phyloP scores from a whole-genome alignment of 2,888 invertebrate genomes.

The Neuroscelio doddi region DNA sequence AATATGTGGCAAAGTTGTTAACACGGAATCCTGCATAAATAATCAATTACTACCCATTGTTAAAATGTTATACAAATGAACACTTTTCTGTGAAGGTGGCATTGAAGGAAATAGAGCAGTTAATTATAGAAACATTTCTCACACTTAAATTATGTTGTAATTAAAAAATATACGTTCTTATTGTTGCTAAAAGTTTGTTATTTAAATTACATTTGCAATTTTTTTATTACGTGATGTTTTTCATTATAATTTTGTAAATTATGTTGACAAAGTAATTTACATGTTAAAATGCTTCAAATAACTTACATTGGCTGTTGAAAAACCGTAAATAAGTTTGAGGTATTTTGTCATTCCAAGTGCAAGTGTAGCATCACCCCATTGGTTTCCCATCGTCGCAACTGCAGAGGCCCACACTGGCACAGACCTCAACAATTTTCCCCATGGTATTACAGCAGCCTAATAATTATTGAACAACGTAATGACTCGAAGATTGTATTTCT shows the following conservation, averaged over 20 bases:
- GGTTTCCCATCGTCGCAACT: constrained; percentile 76
- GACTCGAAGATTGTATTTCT: too few species aligned
- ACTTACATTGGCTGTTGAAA: constrained; percentile 75
- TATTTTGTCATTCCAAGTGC: constrained; percentile 76
- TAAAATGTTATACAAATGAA: too few species aligned
- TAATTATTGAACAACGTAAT: neutral
- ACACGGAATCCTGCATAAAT: constrained; percentile 73
- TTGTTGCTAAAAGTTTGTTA: constrained; percentile 2
- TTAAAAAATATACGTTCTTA: too few species aligned
- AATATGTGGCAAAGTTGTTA: constrained; percentile 75
- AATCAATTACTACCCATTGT: neutral
- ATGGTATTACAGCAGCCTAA: constrained; percentile 72
- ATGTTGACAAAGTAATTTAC: too few species aligned
- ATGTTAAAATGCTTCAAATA: too few species aligned
- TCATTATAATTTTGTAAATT: too few species aligned
- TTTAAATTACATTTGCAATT: too few species aligned
- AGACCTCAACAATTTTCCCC: constrained; percentile 74
- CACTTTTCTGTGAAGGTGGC: too few species aligned
- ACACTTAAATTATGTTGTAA: too few species aligned
- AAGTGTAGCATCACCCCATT: constrained; percentile 77
- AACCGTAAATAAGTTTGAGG: constrained; percentile 76
- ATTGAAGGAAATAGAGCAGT: too few species aligned
- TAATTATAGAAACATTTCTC: too few species aligned
- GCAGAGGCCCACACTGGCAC: constrained; percentile 77
- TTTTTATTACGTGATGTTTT: too few species aligned